These are phyloP conservation scores for Atherinosoma microstoma DNA, from an alignment of 2,797 vertebrate genomes.

Conservation along the genomic window DNA sequence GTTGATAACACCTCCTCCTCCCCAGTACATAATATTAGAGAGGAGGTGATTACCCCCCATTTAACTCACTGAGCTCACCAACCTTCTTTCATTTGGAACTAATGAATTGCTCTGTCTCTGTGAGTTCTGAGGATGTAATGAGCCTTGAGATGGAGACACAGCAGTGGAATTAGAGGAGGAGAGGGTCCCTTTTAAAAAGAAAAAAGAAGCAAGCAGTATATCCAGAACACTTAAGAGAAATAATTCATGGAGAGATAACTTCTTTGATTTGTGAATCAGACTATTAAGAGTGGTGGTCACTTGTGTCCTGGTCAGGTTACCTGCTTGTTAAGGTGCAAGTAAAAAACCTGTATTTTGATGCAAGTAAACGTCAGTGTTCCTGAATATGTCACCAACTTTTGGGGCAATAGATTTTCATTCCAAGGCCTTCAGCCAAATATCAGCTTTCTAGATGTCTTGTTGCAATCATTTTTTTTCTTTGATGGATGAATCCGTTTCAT, in stretches of 20 bases:
- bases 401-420: background rate
- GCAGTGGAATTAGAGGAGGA: constrained; percentile 10
- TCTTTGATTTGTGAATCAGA: constrained; percentile 14
- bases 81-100: constrained; percentile 56
- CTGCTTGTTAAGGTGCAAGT: background rate
- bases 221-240: constrained; percentile 13
- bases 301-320: background rate
- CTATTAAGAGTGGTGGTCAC: background rate
- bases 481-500: constrained; percentile 6
- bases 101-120: constrained; percentile 62
- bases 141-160: constrained; percentile 46
- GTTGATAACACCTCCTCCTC: constrained; percentile 52
- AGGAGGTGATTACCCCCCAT: constrained; percentile 61
- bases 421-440: background rate
- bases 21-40: constrained; percentile 58
- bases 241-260: background rate
- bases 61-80: constrained; percentile 50
- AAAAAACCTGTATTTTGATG: background rate
- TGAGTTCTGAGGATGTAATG: constrained; percentile 52
- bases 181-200: constrained; percentile 18
- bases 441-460: background rate
- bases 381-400: background rate
- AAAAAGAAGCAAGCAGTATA: constrained; percentile 10
- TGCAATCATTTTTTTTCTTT: background rate
- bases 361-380: background rate